These are phyloP conservation scores for Ophthalmolycus amberensis DNA, from an alignment of 2,113 vertebrate genomes.

Conservation along the genomic window DNA sequence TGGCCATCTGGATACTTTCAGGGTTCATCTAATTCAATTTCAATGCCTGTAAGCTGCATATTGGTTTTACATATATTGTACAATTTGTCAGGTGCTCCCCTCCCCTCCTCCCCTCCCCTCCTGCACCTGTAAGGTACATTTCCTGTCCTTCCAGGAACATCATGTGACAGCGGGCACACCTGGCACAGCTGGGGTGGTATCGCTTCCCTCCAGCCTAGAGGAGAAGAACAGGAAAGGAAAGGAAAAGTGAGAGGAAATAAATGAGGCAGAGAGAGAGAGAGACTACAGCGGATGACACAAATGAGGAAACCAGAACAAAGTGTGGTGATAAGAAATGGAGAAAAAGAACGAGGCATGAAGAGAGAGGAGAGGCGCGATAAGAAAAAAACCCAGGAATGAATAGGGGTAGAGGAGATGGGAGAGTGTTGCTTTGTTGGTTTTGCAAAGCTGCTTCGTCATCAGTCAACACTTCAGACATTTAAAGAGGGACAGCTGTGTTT, in stretches of 20 bases:
- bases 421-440: slow-evolving; percentile 45
- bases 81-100: background rate
- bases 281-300: slow-evolving; percentile 24
- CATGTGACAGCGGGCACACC: slow-evolving; percentile 95
- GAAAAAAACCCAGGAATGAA: background rate
- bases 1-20: slow-evolving; percentile 63
- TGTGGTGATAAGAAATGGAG: slow-evolving; percentile 24
- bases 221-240: background rate
- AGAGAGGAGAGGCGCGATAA: background rate
- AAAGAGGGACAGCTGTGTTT: slow-evolving; percentile 54
- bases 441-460: slow-evolving; percentile 38
- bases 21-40: slow-evolving; percentile 56
- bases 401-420: slow-evolving; percentile 15
- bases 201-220: slow-evolving; percentile 94
- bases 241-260: background rate
- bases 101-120: background rate
- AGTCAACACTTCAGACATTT: slow-evolving; percentile 48
- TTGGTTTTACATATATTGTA: background rate
- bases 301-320: slow-evolving; percentile 17
- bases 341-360: slow-evolving; percentile 36
- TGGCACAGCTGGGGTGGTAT: slow-evolving; percentile 95
- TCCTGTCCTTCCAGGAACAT: slow-evolving; percentile 96
- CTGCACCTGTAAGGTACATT: slow-evolving; percentile 96
- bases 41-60: slow-evolving; percentile 30
- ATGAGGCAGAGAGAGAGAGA: background rate